phyloP scores from a whole-genome alignment of 1,140 invertebrate genomes.

The Hylaeus anthracinus region DNA sequence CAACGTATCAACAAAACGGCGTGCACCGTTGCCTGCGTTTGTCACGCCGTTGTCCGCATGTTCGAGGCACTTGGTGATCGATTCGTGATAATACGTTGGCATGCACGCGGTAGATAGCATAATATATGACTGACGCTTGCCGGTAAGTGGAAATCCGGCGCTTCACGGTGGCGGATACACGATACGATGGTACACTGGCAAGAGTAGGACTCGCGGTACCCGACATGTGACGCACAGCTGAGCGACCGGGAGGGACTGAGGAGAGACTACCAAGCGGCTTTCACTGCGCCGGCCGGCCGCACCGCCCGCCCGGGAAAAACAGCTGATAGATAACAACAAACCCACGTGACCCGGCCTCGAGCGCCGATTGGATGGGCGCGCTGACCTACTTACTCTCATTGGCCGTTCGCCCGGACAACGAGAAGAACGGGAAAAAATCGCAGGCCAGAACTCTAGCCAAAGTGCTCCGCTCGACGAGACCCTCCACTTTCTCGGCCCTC shows the following conservation, averaged over 20 bases:
- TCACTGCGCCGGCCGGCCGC: slow-evolving; percentile 73
- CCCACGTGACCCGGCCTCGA: slow-evolving; percentile 79
- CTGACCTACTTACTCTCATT: slow-evolving; percentile 73
- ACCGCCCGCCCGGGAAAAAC: slow-evolving; percentile 77
- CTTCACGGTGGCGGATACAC: slow-evolving; percentile 31
- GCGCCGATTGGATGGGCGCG: slow-evolving; percentile 70
- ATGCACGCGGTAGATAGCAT: slow-evolving; percentile 64
- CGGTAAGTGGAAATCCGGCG: slow-evolving; percentile 39
- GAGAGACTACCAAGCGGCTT: slow-evolving; percentile 64
- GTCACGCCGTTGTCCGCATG: slow-evolving; percentile 69
- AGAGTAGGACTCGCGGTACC: slow-evolving; percentile 52
- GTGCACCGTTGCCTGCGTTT: slow-evolving; percentile 59
- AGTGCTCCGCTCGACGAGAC: slow-evolving; percentile 59
- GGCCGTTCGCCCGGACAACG: slow-evolving; percentile 69
- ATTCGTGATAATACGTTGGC: slow-evolving; percentile 49
- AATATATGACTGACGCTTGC: slow-evolving; percentile 60
- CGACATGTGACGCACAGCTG: slow-evolving; percentile 79
- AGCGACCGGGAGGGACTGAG: slow-evolving; percentile 77
- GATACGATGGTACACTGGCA: slow-evolving; percentile 25
- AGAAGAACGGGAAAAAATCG: slow-evolving; percentile 72
- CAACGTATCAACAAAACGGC: slow-evolving; percentile 64
- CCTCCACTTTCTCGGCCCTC: slow-evolving; percentile 54
- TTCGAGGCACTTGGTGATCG: slow-evolving; percentile 63
- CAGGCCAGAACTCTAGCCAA: slow-evolving; percentile 66
- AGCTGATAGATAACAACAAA: slow-evolving; percentile 85